Evolutionary conservation across 92 coral and sea anemone genomes (phyloP).

Genomic region (Virgularia gustaviana): DNA sequence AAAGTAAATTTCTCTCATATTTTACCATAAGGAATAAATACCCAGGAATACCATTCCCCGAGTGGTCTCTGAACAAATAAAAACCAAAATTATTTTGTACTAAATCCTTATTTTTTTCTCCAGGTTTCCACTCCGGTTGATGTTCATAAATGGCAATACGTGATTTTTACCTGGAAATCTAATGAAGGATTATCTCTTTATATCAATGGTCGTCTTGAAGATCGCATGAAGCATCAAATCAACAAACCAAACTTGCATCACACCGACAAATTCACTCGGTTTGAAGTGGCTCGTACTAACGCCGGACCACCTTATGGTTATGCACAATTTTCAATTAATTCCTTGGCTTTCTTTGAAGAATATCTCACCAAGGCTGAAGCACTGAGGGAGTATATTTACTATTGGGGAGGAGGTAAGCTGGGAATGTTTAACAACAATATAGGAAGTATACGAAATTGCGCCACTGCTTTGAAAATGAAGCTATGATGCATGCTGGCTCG

Average conservation of each 20-base stretch:
- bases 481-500: too few relatives aligned
- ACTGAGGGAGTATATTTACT: slow-evolving; percentile 74
- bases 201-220: slow-evolving; percentile 70
- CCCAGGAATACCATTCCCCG: too few relatives aligned
- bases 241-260: slow-evolving; percentile 82
- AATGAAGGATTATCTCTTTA: slow-evolving; percentile 79
- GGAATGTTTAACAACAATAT: too few relatives aligned
- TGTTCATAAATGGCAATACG: slow-evolving; percentile 74
- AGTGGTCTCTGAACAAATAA: too few relatives aligned
- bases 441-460: too few relatives aligned
- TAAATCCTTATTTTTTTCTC: background rate
- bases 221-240: slow-evolving; percentile 68
- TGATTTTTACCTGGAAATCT: slow-evolving; percentile 76
- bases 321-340: slow-evolving; percentile 79
- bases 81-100: background rate
- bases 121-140: slow-evolving; percentile 79
- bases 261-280: slow-evolving; percentile 62
- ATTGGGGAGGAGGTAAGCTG: slow-evolving; percentile 86
- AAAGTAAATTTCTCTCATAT: too few relatives aligned
- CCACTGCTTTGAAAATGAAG: too few relatives aligned
- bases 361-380: slow-evolving; percentile 68
- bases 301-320: slow-evolving; percentile 91
- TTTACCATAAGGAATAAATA: too few relatives aligned
- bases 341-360: slow-evolving; percentile 83
- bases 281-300: slow-evolving; percentile 81